These are phyloP conservation scores for Lasioglossum baleicum DNA, from an alignment of 1,140 invertebrate species.

Conservation along the genomic window DNA sequence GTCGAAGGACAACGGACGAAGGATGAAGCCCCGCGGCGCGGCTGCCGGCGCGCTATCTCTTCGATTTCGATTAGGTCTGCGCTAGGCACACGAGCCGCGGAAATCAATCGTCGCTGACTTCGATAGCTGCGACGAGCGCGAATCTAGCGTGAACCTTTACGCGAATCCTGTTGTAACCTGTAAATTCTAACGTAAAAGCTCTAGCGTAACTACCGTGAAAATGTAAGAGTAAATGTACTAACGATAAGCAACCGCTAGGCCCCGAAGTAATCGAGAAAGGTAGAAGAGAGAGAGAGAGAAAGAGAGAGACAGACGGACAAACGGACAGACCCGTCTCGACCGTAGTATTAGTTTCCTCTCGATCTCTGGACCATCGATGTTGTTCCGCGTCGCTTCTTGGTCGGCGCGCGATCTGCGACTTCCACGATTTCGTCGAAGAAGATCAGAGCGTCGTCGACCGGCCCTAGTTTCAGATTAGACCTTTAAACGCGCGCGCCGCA, in stretches of 20 bases:
- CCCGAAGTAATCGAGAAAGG: constrained; percentile 34
- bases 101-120: too few relatives aligned
- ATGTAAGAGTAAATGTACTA: constrained; percentile 52
- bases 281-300: constrained; percentile 23
- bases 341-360: constrained; percentile 65
- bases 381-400: too few relatives aligned
- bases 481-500: neutral
- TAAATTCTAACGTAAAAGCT: constrained; percentile 55
- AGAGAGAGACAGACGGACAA: too few relatives aligned
- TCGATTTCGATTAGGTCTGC: too few relatives aligned
- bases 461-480: neutral
- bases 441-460: constrained; percentile 3
- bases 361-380: constrained; percentile 67
- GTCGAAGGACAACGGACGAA: neutral
- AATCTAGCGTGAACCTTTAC: constrained; percentile 29
- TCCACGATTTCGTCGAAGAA: neutral
- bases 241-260: constrained; percentile 44
- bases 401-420: too few relatives aligned
- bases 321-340: constrained; percentile 19
- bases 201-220: constrained; percentile 48
- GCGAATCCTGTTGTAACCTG: constrained; percentile 43
- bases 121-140: too few relatives aligned
- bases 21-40: neutral
- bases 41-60: too few relatives aligned
- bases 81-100: too few relatives aligned